phyloP scores from a whole-genome alignment of 1,140 invertebrate species.

The Asbolus verrucosus region DNA sequence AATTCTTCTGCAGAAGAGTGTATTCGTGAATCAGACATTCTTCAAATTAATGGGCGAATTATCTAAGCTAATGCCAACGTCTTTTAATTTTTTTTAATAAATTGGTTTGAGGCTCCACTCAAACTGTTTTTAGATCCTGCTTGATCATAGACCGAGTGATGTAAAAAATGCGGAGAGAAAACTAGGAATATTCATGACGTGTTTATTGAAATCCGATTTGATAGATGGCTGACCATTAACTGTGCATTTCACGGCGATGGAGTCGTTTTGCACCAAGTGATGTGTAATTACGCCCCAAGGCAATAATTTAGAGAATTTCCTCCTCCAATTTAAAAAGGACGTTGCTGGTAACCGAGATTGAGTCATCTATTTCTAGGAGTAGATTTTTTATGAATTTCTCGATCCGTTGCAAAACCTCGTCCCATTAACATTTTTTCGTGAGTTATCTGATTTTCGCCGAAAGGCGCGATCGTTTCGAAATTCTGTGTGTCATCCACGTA shows the following conservation, averaged over 20 bases:
- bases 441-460: conserved; percentile 28
- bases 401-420: conserved; percentile 29
- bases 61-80: too few relatives aligned
- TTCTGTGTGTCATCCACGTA: conserved; percentile 6
- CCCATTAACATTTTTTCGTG: conserved; percentile 30
- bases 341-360: background rate
- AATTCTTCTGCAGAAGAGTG: too few relatives aligned
- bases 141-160: too few relatives aligned
- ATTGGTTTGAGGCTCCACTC: too few relatives aligned
- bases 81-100: too few relatives aligned
- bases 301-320: conserved; percentile 8
- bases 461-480: conserved; percentile 2
- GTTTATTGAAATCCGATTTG: conserved; percentile 1
- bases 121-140: too few relatives aligned
- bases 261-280: background rate
- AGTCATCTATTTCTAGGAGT: conserved; percentile 19
- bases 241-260: background rate
- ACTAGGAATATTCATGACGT: too few relatives aligned
- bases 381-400: conserved; percentile 14
- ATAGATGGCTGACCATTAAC: conserved; percentile 1
- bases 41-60: too few relatives aligned
- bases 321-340: background rate
- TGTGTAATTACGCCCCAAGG: conserved; percentile 2
- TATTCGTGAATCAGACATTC: too few relatives aligned
- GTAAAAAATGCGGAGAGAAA: too few relatives aligned